Evolutionary conservation across 2,113 vertebrate genomes (phyloP).

Genomic region (Gavia stellata): DNA sequence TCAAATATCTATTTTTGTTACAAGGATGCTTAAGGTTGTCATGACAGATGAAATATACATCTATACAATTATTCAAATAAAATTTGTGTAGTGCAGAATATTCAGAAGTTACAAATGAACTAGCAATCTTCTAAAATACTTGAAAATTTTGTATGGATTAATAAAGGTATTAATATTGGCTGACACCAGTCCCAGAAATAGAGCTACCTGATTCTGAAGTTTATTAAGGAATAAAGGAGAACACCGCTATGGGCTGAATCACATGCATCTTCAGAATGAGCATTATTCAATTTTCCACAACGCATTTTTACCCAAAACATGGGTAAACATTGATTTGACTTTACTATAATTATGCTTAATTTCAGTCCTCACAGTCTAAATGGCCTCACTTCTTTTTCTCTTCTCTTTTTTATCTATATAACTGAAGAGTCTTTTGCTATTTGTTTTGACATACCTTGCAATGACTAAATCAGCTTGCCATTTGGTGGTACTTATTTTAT

Average conservation of each 20-base stretch:
- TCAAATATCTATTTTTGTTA: background rate
- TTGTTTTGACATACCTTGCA: background rate
- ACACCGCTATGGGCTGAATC: background rate
- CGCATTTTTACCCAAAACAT: background rate
- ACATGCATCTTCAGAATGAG: background rate
- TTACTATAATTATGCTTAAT: background rate
- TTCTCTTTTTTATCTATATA: background rate
- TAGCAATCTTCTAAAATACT: background rate
- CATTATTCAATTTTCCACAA: background rate
- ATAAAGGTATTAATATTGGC: background rate
- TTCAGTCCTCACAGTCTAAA: background rate
- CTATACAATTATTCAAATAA: background rate
- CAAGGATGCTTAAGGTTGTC: background rate
- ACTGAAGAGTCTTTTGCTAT: background rate
- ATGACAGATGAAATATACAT: background rate
- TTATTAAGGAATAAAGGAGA: background rate
- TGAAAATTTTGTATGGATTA: background rate
- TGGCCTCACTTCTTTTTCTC: background rate
- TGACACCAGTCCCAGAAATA: background rate
- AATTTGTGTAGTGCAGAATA: background rate
- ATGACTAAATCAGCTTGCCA: background rate
- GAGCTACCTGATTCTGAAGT: background rate
- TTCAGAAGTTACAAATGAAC: background rate
- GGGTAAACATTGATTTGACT: background rate
- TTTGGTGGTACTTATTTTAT: background rate